These are phyloP conservation scores for Chloroceryle inda DNA, from an alignment of 2,797 vertebrate genomes.

Conservation along the genomic window DNA sequence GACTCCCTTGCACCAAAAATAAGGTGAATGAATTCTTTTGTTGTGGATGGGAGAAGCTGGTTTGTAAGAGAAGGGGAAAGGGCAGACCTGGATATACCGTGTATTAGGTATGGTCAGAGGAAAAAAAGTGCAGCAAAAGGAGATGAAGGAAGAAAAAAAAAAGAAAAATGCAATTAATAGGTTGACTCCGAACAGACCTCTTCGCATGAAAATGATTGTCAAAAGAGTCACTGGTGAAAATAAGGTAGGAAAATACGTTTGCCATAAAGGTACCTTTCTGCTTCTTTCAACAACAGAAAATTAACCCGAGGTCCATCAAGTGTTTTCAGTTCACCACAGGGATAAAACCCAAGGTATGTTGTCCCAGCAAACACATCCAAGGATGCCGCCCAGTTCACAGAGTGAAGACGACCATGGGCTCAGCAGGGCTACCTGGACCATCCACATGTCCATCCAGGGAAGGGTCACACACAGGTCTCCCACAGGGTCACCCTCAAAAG, in stretches of 20 bases:
- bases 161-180: neutral
- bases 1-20: neutral
- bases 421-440: accelerated
- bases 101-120: constrained; percentile 65
- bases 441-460: accelerated
- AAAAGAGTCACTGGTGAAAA: constrained; percentile 58
- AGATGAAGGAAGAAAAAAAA: neutral
- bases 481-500: accelerated
- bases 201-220: constrained; percentile 54
- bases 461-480: accelerated
- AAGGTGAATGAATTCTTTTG: neutral
- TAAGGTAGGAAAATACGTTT: constrained; percentile 62
- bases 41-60: neutral
- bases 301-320: constrained; percentile 17
- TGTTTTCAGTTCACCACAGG: constrained; percentile 27
- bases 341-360: neutral
- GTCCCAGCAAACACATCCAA: accelerated
- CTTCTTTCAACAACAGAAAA: neutral
- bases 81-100: neutral
- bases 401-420: accelerated
- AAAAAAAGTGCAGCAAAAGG: constrained; percentile 66
- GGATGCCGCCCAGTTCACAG: accelerated
- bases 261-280: constrained; percentile 60
- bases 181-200: constrained; percentile 29
- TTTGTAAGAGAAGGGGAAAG: neutral